Evolutionary conservation across 1,140 invertebrate genomes (phyloP).

Genomic region (Holotrichia oblita): DNA sequence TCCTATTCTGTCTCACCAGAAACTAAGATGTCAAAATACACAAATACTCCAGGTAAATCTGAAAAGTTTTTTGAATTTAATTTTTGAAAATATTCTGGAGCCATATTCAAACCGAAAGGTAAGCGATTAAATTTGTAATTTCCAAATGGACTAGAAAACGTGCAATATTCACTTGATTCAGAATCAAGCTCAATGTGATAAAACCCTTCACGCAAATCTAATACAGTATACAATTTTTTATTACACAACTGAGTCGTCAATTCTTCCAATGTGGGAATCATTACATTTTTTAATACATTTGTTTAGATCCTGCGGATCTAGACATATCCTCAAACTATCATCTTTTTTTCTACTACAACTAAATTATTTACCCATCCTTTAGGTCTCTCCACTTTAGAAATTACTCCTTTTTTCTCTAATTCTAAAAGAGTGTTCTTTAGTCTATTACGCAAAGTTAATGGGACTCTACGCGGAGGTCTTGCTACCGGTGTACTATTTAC

Average conservation of each 20-base stretch:
- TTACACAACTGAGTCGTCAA: constrained; percentile 25
- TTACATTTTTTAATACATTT: constrained; percentile 38
- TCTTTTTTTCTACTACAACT: constrained; percentile 51
- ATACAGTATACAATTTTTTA: constrained; percentile 36
- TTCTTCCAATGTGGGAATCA: constrained; percentile 43
- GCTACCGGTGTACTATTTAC: constrained; percentile 44
- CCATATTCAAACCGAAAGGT: constrained; percentile 52
- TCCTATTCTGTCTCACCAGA: constrained; percentile 46
- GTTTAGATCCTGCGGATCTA: constrained; percentile 50
- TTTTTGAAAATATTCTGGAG: constrained; percentile 55
- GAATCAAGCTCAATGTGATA: constrained; percentile 29
- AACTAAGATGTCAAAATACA: constrained; percentile 58
- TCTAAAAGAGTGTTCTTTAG: constrained; percentile 46
- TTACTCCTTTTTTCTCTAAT: constrained; percentile 47
- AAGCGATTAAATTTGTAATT: constrained; percentile 37
- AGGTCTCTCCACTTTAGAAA: constrained; percentile 49
- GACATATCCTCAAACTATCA: constrained; percentile 49
- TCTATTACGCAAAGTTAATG: constrained; percentile 49
- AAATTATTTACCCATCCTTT: constrained; percentile 47
- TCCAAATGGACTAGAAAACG: constrained; percentile 26
- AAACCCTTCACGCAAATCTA: constrained; percentile 39
- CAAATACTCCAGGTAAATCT: constrained; percentile 53
- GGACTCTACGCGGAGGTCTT: constrained; percentile 49
- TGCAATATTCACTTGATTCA: constrained; percentile 14
- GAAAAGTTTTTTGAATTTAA: constrained; percentile 47